Evolutionary conservation across 2,888 invertebrate species (phyloP).

Genomic region (Polydrusus cervinus): DNA sequence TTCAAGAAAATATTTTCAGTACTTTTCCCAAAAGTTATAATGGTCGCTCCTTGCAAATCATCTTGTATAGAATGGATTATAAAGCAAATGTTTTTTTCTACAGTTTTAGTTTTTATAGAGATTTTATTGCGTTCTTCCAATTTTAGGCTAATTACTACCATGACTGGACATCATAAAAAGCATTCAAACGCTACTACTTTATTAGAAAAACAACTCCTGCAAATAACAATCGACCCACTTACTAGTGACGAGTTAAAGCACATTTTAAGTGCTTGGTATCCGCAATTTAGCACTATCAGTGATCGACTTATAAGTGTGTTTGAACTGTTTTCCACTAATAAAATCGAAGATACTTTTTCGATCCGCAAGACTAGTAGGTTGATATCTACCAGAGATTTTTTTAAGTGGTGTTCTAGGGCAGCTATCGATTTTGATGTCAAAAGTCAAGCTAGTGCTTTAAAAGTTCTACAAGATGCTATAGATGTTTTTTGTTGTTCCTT

Average conservation of each 20-base stretch:
- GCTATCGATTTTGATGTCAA: constrained; percentile 83
- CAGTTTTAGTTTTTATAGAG: background rate
- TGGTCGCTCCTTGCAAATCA: too few species aligned
- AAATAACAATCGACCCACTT: constrained; percentile 87
- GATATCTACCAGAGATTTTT: constrained; percentile 89
- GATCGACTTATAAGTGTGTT: constrained; percentile 88
- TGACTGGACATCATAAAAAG: constrained; percentile 76
- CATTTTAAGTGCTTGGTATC: constrained; percentile 81
- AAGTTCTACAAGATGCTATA: constrained; percentile 89
- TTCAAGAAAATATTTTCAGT: too few species aligned
- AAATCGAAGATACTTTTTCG: constrained; percentile 63
- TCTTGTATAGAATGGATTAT: background rate
- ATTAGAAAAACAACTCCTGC: constrained; percentile 87
- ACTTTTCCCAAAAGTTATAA: too few species aligned
- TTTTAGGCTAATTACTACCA: constrained; percentile 76
- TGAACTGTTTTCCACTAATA: constrained; percentile 80
- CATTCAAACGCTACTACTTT: constrained; percentile 79
- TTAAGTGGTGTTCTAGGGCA: constrained; percentile 92
- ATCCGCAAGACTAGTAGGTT: constrained; percentile 73
- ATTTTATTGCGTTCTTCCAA: constrained; percentile 4
- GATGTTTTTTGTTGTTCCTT: constrained; percentile 93
- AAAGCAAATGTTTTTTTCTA: too few species aligned
- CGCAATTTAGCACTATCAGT: constrained; percentile 81
- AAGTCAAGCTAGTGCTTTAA: constrained; percentile 79
- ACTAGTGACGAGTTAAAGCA: constrained; percentile 82